phyloP scores from a whole-genome alignment of 2,888 invertebrate genomes.

The Lithodes maja region DNA sequence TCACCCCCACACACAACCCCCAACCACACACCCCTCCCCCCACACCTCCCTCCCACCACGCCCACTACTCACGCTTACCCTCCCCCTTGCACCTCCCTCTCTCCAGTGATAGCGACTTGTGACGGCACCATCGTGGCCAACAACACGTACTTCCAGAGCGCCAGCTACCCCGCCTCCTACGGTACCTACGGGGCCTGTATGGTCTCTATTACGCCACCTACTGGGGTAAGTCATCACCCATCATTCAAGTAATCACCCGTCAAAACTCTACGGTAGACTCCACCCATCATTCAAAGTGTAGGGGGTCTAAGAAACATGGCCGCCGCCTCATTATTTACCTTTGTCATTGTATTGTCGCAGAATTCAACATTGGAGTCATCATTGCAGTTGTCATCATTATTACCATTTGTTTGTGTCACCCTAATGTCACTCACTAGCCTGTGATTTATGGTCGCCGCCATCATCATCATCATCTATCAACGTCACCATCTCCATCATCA shows the following conservation, averaged over 20 bases:
- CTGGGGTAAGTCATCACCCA: conserved; percentile 53
- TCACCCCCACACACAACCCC: not conserved
- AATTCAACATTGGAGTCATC: too few relatives aligned
- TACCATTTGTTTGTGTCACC: not conserved
- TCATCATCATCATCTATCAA: not conserved
- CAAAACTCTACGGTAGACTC: too few relatives aligned
- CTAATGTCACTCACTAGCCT: not conserved
- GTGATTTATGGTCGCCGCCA: not conserved
- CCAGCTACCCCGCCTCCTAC: conserved; percentile 74
- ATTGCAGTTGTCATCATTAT: not conserved
- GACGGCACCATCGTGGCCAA: conserved; percentile 82
- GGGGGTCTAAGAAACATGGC: too few relatives aligned
- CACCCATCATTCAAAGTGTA: too few relatives aligned
- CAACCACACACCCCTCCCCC: not conserved
- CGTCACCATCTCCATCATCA: not conserved
- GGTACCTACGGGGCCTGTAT: conserved; percentile 77
- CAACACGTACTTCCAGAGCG: conserved; percentile 89
- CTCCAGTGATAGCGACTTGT: conserved; percentile 83
- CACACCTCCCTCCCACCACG: not conserved
- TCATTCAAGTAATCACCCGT: too few relatives aligned
- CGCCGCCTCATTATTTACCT: too few relatives aligned
- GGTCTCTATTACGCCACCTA: conserved; percentile 40
- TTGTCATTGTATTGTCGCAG: too few relatives aligned
- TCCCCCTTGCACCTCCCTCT: not conserved
- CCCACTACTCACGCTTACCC: not conserved